Conservation (phyloP, 2,113 vertebrate genomes). For the Carettochelys insculpta region DNA sequence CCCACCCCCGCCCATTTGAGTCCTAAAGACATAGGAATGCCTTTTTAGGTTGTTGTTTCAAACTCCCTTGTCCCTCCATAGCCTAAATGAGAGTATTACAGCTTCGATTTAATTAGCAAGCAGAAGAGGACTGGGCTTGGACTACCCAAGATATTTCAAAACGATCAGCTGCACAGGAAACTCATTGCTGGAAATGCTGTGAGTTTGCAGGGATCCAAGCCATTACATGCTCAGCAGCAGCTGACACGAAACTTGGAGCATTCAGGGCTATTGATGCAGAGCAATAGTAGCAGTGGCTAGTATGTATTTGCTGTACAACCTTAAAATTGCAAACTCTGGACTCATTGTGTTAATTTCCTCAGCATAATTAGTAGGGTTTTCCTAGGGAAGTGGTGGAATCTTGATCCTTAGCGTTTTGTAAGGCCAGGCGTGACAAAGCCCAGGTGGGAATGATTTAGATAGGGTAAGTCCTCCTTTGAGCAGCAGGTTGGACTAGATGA, state of each 20-base stretch:
- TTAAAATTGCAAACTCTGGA: neutral
- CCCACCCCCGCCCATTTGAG: neutral
- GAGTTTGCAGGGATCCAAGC: neutral
- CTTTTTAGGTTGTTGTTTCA: neutral
- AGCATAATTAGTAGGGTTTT: neutral
- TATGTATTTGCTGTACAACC: neutral
- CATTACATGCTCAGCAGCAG: neutral
- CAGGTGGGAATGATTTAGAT: too few species aligned
- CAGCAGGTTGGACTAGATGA: too few species aligned
- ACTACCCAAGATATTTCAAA: neutral
- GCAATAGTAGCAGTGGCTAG: neutral
- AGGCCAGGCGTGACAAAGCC: too few species aligned
- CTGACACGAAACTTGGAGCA: neutral
- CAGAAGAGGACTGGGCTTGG: neutral
- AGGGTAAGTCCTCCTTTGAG: too few species aligned
- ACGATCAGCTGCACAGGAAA: neutral
- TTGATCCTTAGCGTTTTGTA: too few species aligned
- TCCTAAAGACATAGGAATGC: neutral
- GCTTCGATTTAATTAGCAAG: neutral
- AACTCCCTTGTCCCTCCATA: neutral
- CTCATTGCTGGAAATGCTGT: neutral
- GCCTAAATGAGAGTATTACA: neutral
- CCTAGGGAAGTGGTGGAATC: too few species aligned
- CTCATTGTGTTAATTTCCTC: neutral
- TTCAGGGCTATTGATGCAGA: neutral